Percentiles rank a stretch among this genome's conserved stretches.
Conservation (phyloP, 2,888 invertebrate genomes). For the Caenorhabditis sp. region DNA sequence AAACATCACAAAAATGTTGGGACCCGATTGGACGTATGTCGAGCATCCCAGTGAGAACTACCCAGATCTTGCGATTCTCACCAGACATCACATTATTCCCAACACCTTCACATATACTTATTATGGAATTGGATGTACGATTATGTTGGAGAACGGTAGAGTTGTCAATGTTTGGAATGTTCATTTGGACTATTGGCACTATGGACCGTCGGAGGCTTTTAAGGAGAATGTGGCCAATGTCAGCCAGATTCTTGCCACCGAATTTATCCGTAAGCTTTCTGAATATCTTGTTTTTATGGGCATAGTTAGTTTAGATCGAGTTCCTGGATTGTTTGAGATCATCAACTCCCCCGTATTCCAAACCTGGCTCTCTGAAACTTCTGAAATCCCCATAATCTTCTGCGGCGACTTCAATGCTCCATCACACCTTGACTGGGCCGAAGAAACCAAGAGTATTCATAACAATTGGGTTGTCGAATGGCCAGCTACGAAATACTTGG, state of each 20-base stretch:
- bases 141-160: slow-evolving; percentile 15
- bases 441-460: slow-evolving; percentile 37
- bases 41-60: slow-evolving; percentile 35
- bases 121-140: slow-evolving; percentile 33
- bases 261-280: too few relatives aligned
- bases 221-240: slow-evolving; percentile 54
- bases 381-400: slow-evolving; percentile 52
- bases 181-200: slow-evolving; percentile 60
- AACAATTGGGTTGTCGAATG: slow-evolving; percentile 55
- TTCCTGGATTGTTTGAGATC: slow-evolving; percentile 36
- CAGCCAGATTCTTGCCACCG: slow-evolving; percentile 57
- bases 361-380: slow-evolving; percentile 45
- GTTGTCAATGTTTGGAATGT: slow-evolving; percentile 51
- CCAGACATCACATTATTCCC: slow-evolving; percentile 47
- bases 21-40: slow-evolving; percentile 32
- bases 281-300: too few relatives aligned
- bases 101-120: slow-evolving; percentile 17
- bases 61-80: slow-evolving; percentile 56
- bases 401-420: slow-evolving; percentile 67
- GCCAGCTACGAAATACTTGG: slow-evolving; percentile 58
- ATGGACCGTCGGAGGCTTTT: slow-evolving; percentile 66
- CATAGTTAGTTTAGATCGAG: slow-evolving; percentile 24
- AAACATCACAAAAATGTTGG: slow-evolving; percentile 35
- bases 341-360: slow-evolving; percentile 32
- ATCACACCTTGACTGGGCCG: slow-evolving; percentile 65